phyloP scores from a whole-genome alignment of 2,888 invertebrate species.

The Thumatha senex region DNA sequence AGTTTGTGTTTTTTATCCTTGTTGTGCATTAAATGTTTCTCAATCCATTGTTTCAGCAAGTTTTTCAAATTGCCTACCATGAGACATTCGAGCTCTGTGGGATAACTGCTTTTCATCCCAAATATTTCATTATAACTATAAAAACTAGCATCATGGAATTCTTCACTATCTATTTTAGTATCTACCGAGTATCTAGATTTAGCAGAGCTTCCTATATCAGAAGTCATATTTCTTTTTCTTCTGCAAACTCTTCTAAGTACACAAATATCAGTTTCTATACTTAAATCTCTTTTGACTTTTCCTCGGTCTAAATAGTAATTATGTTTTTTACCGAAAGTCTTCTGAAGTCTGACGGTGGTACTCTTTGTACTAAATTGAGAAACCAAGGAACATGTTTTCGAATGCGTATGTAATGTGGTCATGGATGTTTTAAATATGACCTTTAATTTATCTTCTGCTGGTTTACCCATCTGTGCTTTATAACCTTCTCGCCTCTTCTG shows the following conservation, averaged over 20 bases:
- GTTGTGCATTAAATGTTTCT: slow-evolving; percentile 52
- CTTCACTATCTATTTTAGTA: slow-evolving; percentile 48
- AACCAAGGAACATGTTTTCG: slow-evolving; percentile 53
- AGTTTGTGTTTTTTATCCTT: slow-evolving; percentile 49
- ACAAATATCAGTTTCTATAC: slow-evolving; percentile 69
- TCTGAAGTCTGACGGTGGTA: slow-evolving; percentile 46
- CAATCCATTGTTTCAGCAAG: slow-evolving; percentile 59
- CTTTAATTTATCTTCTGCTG: slow-evolving; percentile 22
- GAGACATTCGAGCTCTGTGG: slow-evolving; percentile 49
- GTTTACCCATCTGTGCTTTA: slow-evolving; percentile 50
- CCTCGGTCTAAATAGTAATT: slow-evolving; percentile 39
- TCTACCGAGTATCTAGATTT: slow-evolving; percentile 51
- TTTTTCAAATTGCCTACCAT: slow-evolving; percentile 62
- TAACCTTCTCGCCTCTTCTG: slow-evolving; percentile 53
- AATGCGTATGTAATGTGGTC: slow-evolving; percentile 45
- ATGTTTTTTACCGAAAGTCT: slow-evolving; percentile 41
- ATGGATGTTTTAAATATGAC: slow-evolving; percentile 62
- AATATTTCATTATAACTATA: slow-evolving; percentile 54
- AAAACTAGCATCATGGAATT: slow-evolving; percentile 48
- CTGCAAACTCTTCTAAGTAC: slow-evolving; percentile 57
- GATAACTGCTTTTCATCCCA: slow-evolving; percentile 26
- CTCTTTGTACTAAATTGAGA: slow-evolving; percentile 50
- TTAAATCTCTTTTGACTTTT: slow-evolving; percentile 60
- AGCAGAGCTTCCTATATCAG: slow-evolving; percentile 34
- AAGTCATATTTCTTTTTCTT: slow-evolving; percentile 47